Base-by-base conservation (phyloP, 1,140 invertebrate species). In the Lepeophtheirus salmonis region DNA sequence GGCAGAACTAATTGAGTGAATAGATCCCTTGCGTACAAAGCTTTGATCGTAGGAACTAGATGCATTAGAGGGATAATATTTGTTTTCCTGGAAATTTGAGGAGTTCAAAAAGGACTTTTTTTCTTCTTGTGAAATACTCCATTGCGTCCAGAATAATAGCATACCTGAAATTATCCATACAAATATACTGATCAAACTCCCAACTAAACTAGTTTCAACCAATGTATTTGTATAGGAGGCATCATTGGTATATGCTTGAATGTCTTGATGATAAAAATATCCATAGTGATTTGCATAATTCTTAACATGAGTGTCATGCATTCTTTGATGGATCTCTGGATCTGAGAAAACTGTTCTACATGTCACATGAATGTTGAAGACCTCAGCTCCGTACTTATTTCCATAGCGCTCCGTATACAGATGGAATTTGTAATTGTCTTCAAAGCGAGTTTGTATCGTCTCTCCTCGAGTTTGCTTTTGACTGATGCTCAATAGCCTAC, bases 241-340 rank as follows among this genome's bases (percentile, higher is more conserved):
- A n/a, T 50, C 20, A 2, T 17, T 20, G 52, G 18, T 22, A 22
- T 54, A 54, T 14, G 52, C 22, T 17, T 20, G 23, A 6, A 59
- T 16, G n/a, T 59, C 57, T 23, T 59, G 57, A 18, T 41, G 13
- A 21, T 59, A 59, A 26, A 26, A 59, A 41, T 59, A 59, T 1
- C 57, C 57, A 17, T 50, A 59, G 23, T 59, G 50, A 14, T 16
- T 12, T 1, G 57, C 51, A 21, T 59, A 41, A 20, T 59, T 48
- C 26, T 50, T 14, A 10, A 30, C 16, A 22, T 59, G 57, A 48
- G 30, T 30, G 3, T 59, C 57, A 16, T 59, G 57, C 17, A 59
- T 18, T 16, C 50, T 59, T 41, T 59, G 57, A 22, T 59, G 57
- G 17, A 59, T 50, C 13, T 49, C 18, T 13, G 57, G 57, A 41